phyloP scores from a whole-genome alignment of 2,888 invertebrate genomes.

The Stenurella melanura region DNA sequence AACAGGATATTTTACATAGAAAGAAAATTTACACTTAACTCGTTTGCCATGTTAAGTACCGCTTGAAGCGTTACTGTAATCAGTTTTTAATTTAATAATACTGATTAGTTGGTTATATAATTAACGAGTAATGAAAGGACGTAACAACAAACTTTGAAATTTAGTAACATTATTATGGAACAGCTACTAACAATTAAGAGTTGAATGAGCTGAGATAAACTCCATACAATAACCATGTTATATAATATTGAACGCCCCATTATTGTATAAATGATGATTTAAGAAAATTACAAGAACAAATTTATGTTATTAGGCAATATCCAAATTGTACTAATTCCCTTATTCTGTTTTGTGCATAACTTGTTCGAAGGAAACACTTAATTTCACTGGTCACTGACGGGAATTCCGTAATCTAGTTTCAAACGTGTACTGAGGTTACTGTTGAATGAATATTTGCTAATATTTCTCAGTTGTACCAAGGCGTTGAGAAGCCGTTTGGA shows the following conservation, averaged over 20 bases:
- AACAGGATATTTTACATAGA: not conserved
- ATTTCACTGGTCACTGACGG: not conserved
- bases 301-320: not conserved
- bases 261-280: no score
- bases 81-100: constrained; percentile 21
- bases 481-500: no score
- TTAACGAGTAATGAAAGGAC: constrained; percentile 6
- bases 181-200: not conserved
- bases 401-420: not conserved
- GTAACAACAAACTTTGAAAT: not conserved
- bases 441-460: not conserved
- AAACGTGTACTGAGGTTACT: not conserved
- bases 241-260: not conserved
- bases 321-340: not conserved
- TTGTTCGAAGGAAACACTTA: not conserved
- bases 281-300: not conserved
- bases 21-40: constrained; percentile 4
- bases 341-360: not conserved
- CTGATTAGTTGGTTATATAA: not conserved
- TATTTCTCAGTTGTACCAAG: no score
- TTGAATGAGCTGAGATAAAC: not conserved
- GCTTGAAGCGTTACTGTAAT: constrained; percentile 22
- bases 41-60: not conserved
- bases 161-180: constrained; percentile 1
- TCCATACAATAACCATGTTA: not conserved